Conservation (phyloP, 1,140 invertebrate genomes). For the Hyles vespertilio region DNA sequence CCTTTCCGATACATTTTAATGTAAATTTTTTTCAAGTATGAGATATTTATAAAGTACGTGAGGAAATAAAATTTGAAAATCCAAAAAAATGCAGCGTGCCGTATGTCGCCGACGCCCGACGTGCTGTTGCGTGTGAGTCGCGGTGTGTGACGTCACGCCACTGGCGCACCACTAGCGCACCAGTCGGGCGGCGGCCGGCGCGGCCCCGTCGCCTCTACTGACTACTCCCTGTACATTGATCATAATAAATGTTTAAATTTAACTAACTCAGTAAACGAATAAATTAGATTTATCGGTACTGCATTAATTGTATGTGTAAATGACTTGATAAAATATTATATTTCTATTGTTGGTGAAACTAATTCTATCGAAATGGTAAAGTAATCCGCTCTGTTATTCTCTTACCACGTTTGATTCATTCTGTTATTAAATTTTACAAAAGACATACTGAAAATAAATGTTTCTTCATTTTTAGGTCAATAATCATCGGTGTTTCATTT, state of each 20-base stretch:
- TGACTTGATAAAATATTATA: constrained; percentile 68
- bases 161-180: too few species aligned
- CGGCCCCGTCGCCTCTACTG: constrained; percentile 16
- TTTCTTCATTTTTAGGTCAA: constrained; percentile 85
- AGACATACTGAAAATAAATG: constrained; percentile 81
- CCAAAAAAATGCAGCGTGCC: constrained; percentile 51
- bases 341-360: constrained; percentile 73
- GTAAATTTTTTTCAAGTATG: constrained; percentile 73
- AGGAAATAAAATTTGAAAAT: constrained; percentile 60
- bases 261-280: constrained; percentile 69
- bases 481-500: constrained; percentile 74
- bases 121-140: too few species aligned
- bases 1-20: constrained; percentile 67
- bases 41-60: constrained; percentile 74
- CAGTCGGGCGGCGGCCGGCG: constrained; percentile 18
- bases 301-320: constrained; percentile 68
- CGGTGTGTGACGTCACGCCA: too few species aligned
- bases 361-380: constrained; percentile 66
- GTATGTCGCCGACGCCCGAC: constrained; percentile 16
- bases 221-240: constrained; percentile 34
- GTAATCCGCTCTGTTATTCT: constrained; percentile 70
- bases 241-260: constrained; percentile 60
- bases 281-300: constrained; percentile 70
- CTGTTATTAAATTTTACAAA: constrained; percentile 77
- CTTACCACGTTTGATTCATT: constrained; percentile 74